Percentiles rank a stretch among this genome's conserved stretches.
phyloP scores from a whole-genome alignment of 2,797 vertebrate genomes.

The Synaphobranchus kaupii region DNA sequence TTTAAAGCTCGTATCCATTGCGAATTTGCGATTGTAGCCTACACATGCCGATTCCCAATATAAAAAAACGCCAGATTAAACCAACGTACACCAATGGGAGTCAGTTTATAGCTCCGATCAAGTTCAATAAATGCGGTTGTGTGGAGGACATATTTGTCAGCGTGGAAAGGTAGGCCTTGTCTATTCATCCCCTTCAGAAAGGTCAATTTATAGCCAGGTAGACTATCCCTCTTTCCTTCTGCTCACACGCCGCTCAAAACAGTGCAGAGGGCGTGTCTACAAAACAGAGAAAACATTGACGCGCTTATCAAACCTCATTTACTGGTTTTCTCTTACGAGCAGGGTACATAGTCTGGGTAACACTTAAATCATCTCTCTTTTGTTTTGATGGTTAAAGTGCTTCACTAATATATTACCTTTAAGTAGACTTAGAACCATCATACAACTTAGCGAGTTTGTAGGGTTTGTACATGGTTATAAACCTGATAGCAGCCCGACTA shows the following conservation, averaged over 20 bases:
- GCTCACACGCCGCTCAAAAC: not conserved
- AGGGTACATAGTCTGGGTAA: not conserved
- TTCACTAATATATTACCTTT: not conserved
- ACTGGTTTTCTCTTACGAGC: not conserved
- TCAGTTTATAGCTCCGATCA: not conserved
- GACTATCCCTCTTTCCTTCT: not conserved
- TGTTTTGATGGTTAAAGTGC: no score
- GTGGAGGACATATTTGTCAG: not conserved
- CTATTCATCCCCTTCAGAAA: not conserved
- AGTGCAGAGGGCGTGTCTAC: conserved; percentile 74
- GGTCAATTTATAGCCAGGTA: not conserved
- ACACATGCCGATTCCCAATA: not conserved
- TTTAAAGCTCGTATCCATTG: not conserved
- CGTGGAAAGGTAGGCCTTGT: not conserved
- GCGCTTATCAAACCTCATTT: not conserved
- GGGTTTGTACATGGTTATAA: not conserved
- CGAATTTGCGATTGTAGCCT: not conserved
- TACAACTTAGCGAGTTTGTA: not conserved
- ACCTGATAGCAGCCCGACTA: not conserved
- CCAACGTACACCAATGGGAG: not conserved
- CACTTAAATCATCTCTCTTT: no score
- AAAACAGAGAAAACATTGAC: conserved; percentile 42
- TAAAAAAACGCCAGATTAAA: not conserved
- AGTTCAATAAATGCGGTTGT: not conserved
- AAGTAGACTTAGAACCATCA: not conserved